Conservation (phyloP, 2,797 vertebrate species). For the Pterois miles region DNA sequence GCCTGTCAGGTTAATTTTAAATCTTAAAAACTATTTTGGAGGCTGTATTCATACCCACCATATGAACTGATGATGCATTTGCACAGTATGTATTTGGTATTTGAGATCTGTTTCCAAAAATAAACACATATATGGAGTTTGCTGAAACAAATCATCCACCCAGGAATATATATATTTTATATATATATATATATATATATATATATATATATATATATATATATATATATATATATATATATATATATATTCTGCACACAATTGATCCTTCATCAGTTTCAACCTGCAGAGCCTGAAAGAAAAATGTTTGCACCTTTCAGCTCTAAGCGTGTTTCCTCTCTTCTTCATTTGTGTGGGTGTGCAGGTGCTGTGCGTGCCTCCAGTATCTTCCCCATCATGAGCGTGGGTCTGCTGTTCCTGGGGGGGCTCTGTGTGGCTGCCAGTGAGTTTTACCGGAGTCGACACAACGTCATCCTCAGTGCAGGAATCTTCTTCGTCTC, state of each 20-base stretch:
- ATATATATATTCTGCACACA: background rate
- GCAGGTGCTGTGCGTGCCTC: conserved; percentile 95
- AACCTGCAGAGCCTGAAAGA: background rate
- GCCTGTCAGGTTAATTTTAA: no score
- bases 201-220: no score
- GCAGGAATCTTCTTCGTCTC: conserved; percentile 98
- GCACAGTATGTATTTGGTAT: background rate
- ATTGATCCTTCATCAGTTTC: background rate
- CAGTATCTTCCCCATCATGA: conserved; percentile 99
- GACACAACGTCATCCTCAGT: conserved; percentile 98
- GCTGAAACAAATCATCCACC: no score
- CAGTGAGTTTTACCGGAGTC: conserved; percentile 98
- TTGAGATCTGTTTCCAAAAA: no score
- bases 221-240: no score
- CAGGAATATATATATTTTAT: no score
- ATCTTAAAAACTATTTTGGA: background rate
- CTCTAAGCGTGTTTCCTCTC: background rate
- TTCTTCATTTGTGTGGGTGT: background rate
- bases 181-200: no score
- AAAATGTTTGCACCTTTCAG: background rate
- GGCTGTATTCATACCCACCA: background rate
- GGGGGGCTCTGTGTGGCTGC: conserved; percentile 96
- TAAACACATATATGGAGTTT: no score
- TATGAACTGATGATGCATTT: background rate
- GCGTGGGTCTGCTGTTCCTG: conserved; percentile 95